Evolutionary conservation across 2,113 vertebrate species (phyloP), one percentile per base, ranked within the genome.

Genomic region (Spilogale gracilis): DNA sequence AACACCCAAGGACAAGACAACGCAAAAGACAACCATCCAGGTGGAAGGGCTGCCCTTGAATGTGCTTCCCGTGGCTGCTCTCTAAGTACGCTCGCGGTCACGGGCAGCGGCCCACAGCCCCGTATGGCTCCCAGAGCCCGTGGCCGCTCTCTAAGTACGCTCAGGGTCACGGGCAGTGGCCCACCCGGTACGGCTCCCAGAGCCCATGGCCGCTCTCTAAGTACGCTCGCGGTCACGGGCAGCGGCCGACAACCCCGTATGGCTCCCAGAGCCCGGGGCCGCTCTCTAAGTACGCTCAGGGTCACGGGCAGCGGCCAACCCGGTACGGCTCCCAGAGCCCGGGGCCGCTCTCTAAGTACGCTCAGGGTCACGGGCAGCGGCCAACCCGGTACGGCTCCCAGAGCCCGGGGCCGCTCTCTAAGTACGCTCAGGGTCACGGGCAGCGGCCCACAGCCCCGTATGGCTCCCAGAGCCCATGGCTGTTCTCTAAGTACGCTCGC

Each of bases 171-270:
- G 38, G 38, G 38, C 38, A 38, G 38, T 2, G 38, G 38, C 38
- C 38, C n/a, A n/a, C n/a, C n/a, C n/a, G n/a, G 38, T 38, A 38
- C 2, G 38, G 38, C 38, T 38, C 38, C 38, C 38, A 38, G 38
- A 38, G 38, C 14, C 30, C 52, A 0, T 3, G 48, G 20, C 43
- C 18, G 8, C 30, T 12, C 38, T 73, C 14, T 45, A 9, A 52
- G 27, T 3, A 6, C 8, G 25, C 12, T 78, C 30, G 3, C 0
- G 0, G 81, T 17, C 78, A 21, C 7, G 0, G 5, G 12, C 30
- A 1, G 4, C n/a, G 0, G 20, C 2, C 1, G 30, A 58, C 76
- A 21, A 9, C 45, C 43, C 16, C 2, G 23, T 2, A 76, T 27
- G 56, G 16, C 14, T 12, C 52, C 52, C 9, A 32, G 69, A 61